Evolutionary conservation across 1,140 invertebrate species (phyloP).

Genomic region (Drosophila malerkotliana): DNA sequence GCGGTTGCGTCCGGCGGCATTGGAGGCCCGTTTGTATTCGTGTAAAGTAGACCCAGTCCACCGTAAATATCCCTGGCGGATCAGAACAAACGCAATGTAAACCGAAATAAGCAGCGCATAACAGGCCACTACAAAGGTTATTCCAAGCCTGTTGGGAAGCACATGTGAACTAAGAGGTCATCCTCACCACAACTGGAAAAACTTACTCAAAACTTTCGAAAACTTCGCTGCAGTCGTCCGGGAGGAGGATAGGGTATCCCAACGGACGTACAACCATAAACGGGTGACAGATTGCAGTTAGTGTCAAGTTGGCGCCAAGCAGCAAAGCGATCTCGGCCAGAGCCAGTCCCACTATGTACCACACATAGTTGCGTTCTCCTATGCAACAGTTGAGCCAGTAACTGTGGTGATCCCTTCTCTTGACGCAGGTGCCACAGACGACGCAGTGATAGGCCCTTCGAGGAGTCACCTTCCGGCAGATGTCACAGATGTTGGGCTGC

Average conservation of each 20-base stretch:
- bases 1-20: constrained; percentile 45
- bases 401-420: constrained; percentile 76
- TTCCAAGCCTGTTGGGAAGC: constrained; percentile 52
- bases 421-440: constrained; percentile 74
- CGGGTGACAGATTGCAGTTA: constrained; percentile 85
- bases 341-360: constrained; percentile 80
- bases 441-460: constrained; percentile 71
- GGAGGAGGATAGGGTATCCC: constrained; percentile 80
- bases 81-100: constrained; percentile 51
- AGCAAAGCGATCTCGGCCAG: constrained; percentile 70
- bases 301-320: constrained; percentile 83
- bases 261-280: constrained; percentile 76
- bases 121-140: constrained; percentile 72
- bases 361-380: constrained; percentile 83
- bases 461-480: constrained; percentile 69
- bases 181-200: neutral
- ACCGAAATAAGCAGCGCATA: constrained; percentile 70
- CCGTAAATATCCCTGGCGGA: constrained; percentile 63
- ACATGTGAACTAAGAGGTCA: neutral
- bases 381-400: constrained; percentile 85
- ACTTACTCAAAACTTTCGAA: constrained; percentile 83
- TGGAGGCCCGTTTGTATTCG: constrained; percentile 76
- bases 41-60: constrained; percentile 64
- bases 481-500: constrained; percentile 72
- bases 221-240: constrained; percentile 85